Evolutionary conservation across 1,140 invertebrate species (phyloP).

Genomic region (Drosophila nebulosa): DNA sequence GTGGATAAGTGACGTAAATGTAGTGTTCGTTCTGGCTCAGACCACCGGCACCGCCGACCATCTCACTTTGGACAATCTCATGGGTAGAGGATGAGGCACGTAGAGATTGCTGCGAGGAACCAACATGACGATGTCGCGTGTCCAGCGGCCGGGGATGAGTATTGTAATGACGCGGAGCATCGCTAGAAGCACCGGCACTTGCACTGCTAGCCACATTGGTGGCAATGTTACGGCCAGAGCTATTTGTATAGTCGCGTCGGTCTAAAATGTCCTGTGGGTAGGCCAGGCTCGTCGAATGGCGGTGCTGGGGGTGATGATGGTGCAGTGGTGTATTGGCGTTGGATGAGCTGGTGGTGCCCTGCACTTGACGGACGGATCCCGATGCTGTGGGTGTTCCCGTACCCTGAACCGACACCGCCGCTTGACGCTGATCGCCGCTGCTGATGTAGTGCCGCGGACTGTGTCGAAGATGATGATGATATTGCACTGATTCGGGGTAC

Average conservation of each 20-base stretch:
- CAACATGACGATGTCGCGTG: constrained; percentile 70
- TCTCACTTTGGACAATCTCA: constrained; percentile 75
- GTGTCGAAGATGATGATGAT: constrained; percentile 60
- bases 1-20: constrained; percentile 92
- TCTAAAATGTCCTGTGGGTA: constrained; percentile 81
- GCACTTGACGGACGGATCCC: constrained; percentile 58
- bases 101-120: constrained; percentile 74
- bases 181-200: constrained; percentile 8
- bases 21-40: constrained; percentile 86
- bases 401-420: constrained; percentile 13
- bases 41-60: constrained; percentile 15
- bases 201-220: constrained; percentile 44
- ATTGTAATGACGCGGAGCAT: constrained; percentile 61
- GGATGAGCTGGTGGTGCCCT: constrained; percentile 43
- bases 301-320: constrained; percentile 48
- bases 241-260: constrained; percentile 81
- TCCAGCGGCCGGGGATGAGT: constrained; percentile 73
- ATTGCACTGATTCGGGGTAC: constrained; percentile 73
- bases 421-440: constrained; percentile 66
- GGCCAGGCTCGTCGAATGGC: constrained; percentile 73
- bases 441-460: constrained; percentile 74
- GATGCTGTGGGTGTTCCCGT: constrained; percentile 54
- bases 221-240: constrained; percentile 45
- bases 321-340: constrained; percentile 71
- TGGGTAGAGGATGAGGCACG: constrained; percentile 71